Evolutionary conservation across 1,140 invertebrate species (phyloP), one percentile per base, ranked within the genome.

Genomic region (Lanistes nyassanus): DNA sequence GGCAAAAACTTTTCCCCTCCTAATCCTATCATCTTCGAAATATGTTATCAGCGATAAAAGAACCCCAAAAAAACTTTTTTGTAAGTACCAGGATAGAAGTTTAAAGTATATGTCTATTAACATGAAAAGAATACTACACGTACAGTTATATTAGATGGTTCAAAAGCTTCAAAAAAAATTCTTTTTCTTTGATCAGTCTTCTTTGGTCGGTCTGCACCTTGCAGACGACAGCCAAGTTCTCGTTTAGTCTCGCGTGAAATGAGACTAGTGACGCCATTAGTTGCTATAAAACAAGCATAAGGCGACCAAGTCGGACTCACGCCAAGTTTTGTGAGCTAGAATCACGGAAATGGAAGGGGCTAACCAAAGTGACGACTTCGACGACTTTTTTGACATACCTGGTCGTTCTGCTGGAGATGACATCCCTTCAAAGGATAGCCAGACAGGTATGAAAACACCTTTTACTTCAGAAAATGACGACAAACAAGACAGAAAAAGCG

Each of bases 341-440:
- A 26, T 1, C 56, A 2, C 6, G 11, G 60, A 39, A 42, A 72
- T 72, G 70, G 70, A 72, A 26, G 55, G 56, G 39, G 19, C 5
- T n/a, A 56, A 72, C n/a, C 34, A 72, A 39, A 21, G 5, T 39
- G 70, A 72, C 21, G 77, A 78, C 37, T 78, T 78, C 67, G 77
- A 62, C 29, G 70, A 78, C 58, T 78, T 78, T 36, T 78, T 78
- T 72, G 73, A 75, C n/a, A 53, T 58, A 1, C 77, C 77, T 53
- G 55, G 73, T 26, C 56, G 67, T 39, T 36, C 65, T 6, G 36
- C 34, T 34, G 6, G 70, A 23, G 67, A 70, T 75, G 26, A 23
- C 21, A 13, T 31, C 9, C 42, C 19, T 16, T 6, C 42, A 6
- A 16, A 47, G 9, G 56, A 31, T 60, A n/a, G 56, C 56, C 56